Evolutionary conservation across 2,797 vertebrate species (phyloP), one percentile per base, ranked within the genome.

Genomic region (Crypturellus tataupa): DNA sequence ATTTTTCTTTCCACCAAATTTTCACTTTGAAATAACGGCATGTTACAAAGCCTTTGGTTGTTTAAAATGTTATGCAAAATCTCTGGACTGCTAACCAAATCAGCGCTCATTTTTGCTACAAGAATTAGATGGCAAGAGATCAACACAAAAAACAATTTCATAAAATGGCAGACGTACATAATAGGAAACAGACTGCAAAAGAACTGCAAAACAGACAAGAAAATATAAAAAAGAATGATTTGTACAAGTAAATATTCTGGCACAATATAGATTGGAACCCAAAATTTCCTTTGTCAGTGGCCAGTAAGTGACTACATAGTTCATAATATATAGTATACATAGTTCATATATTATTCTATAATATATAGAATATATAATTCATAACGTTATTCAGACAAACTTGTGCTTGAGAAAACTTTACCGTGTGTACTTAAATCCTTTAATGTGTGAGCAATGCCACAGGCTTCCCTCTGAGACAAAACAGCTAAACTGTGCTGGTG

Each of bases 351-450:
- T 44, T 44, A 44, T 44, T 44, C 17, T 44, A 44, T 44, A 44
- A 44, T 17, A 44, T 44, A 44, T 44, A 44, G 42, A 44, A 44
- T 44, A 44, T 44, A 23, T 20, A 40, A 21, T 33, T 56, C 0
- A 1, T 78, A 87, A 92, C 77, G 47, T 58, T 55, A 8, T 9
- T 35, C 55, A 83, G 18, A 42, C 71, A 55, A 71, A 85, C 19
- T 27, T n/a, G 5, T 63, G 72, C 70, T 67, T 63, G 87, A 94
- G 73, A 92, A 94, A 95, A 87, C 63, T 63, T 44, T 76, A 62
- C 15, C 3, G 5, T 39, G 31, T 49, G 25, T 70, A 18, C 44
- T 49, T 35, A 80, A 29, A 80, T 35, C 29, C 20, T 85, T 85
- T 65, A n/a, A 46, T 79, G 69, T 65, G 20, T 25, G 15, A 71